Conservation (phyloP, 2,113 vertebrate genomes). For the Taxidea taxus region DNA sequence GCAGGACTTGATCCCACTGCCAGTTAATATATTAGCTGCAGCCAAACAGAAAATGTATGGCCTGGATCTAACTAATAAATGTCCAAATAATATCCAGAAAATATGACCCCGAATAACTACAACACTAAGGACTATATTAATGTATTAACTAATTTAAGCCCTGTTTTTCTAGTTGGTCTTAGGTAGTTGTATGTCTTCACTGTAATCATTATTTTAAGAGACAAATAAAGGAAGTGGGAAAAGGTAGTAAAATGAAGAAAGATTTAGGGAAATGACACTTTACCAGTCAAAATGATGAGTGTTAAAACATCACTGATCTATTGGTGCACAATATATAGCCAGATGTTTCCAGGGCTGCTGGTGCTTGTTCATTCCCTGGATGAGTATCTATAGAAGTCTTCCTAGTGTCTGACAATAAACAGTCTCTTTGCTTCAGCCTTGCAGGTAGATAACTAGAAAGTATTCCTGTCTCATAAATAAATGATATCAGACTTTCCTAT, state of each 20-base stretch:
- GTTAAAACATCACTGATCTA: conserved; percentile 2
- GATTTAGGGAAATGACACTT: conserved; percentile 5
- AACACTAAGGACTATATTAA: background rate
- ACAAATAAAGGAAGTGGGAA: background rate
- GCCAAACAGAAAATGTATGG: background rate
- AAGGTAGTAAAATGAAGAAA: conserved; percentile 1
- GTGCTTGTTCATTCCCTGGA: background rate
- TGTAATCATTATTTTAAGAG: conserved; percentile 19
- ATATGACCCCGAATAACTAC: background rate
- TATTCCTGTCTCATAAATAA: background rate
- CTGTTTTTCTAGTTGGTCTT: background rate
- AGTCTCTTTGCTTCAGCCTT: background rate
- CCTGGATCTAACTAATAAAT: background rate
- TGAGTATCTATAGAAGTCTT: background rate
- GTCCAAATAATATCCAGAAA: conserved; percentile 8
- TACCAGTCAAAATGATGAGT: background rate
- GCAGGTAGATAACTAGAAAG: background rate
- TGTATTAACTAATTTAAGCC: background rate
- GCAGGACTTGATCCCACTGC: conserved; percentile 14
- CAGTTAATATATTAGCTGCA: conserved; percentile 45
- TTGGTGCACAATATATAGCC: background rate
- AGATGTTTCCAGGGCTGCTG: background rate
- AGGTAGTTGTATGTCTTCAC: background rate
- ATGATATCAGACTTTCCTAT: background rate
- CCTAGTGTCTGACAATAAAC: background rate